Evolutionary conservation across 1,140 invertebrate species (phyloP).

Genomic region (Drosophila oshimai): DNA sequence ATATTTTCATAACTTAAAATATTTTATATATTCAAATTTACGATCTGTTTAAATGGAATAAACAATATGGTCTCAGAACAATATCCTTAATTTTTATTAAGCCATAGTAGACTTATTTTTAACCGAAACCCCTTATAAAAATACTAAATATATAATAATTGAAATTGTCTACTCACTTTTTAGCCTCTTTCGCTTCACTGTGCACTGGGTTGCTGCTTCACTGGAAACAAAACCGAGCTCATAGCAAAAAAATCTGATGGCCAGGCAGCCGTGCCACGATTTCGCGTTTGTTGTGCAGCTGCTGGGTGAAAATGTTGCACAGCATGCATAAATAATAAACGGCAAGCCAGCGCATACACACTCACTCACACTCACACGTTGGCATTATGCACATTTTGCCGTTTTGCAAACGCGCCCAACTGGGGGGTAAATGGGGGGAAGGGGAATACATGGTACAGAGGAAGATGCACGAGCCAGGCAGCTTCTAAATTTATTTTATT

Average conservation of each 20-base stretch:
- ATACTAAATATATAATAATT: too few species aligned
- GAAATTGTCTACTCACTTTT: neutral
- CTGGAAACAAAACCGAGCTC: conserved; percentile 17
- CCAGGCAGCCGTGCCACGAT: conserved; percentile 59
- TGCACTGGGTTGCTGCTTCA: too few species aligned
- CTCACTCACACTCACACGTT: conserved; percentile 3
- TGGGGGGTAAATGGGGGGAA: conserved; percentile 43
- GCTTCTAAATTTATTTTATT: conserved; percentile 81
- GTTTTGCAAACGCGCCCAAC: conserved; percentile 56
- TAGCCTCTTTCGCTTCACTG: conserved; percentile 9
- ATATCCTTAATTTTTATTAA: neutral
- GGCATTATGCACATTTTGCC: conserved; percentile 73
- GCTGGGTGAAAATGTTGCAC: conserved; percentile 76
- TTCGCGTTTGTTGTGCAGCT: conserved; percentile 76
- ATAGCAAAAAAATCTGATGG: conserved; percentile 53
- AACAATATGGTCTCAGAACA: too few species aligned
- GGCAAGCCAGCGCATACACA: conserved; percentile 37
- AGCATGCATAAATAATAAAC: conserved; percentile 81
- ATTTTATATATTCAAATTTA: too few species aligned
- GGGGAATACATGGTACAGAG: neutral
- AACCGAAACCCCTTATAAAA: too few species aligned
- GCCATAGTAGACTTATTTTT: too few species aligned
- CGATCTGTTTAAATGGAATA: too few species aligned
- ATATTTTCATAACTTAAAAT: too few species aligned
- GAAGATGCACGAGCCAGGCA: conserved; percentile 44